A percentile compares a stretch with the other conserved stretches of the same genome.
Conservation (phyloP, 2,888 invertebrate genomes). For the Drosophila paranaensis region DNA sequence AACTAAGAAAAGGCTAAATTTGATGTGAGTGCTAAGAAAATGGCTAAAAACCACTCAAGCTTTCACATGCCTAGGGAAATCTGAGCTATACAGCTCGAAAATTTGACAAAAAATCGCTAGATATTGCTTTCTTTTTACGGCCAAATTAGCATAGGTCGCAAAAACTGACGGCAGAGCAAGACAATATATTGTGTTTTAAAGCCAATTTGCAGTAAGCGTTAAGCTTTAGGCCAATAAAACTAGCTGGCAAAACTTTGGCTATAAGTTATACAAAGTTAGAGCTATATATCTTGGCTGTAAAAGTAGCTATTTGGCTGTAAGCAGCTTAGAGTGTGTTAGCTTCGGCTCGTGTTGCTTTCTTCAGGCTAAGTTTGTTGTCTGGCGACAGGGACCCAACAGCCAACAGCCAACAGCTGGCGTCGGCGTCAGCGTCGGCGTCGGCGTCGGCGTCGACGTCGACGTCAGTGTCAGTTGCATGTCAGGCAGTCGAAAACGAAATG, state of each 20-base stretch:
- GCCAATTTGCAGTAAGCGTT: not conserved
- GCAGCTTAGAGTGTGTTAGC: constrained; percentile 14
- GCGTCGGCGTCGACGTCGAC: constrained; percentile 20
- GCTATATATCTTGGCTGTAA: constrained; percentile 1
- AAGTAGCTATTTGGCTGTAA: not conserved
- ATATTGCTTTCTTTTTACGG: not conserved
- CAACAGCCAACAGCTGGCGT: constrained; percentile 19
- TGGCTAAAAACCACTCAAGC: not conserved
- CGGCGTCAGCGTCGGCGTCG: too few relatives aligned
- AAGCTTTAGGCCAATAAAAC: not conserved
- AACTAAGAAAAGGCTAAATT: not conserved
- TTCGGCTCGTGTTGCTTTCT: constrained; percentile 15
- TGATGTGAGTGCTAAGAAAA: not conserved
- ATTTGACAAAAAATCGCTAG: too few relatives aligned
- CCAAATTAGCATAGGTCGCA: constrained; percentile 1
- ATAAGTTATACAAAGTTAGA: not conserved
- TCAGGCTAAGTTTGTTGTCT: constrained; percentile 15
- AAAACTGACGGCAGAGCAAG: not conserved
- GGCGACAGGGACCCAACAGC: constrained; percentile 64
- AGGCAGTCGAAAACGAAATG: constrained; percentile 69
- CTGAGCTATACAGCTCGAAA: not conserved
- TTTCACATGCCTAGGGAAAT: too few relatives aligned
- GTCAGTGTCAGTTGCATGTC: constrained; percentile 68
- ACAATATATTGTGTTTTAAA: not conserved
- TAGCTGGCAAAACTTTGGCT: not conserved